Evolutionary conservation across 2,888 invertebrate genomes (phyloP), one percentile per base, ranked within the genome.

Genomic region (Caprella mutica): DNA sequence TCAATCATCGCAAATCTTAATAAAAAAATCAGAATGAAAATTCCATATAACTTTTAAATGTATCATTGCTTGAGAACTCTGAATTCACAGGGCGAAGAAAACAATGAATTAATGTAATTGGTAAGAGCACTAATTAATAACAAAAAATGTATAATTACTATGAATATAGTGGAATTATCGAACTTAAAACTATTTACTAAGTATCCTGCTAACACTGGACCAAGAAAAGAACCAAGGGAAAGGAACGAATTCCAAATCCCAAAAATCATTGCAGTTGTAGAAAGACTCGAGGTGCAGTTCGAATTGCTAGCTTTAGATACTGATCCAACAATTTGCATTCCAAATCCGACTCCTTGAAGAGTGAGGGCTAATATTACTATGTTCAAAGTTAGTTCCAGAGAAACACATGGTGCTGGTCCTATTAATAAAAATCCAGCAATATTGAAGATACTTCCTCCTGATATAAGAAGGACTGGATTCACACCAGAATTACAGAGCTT

Each of bases 221-320:
- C 88, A 51, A 87, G 80, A 71, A 87, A 87, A 2, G 86, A 86
- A 1, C 92, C 92, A 9, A 92, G 76, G 0, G 91, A 88, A 69
- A 91, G 90, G 0, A 86, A 82, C 1, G 89, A 88, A 1, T 91
- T 90, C 84, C 90, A 92, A 68, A 92, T 77, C 0, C 89, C 92
- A 1, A 90, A 89, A 8, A 91, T 84, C 33, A 91, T 75, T 0
- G 90, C 91, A 69, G 87, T 91, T 0, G 92, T 92, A 69, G 88
- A 86, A 65, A 91, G 77, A n/a, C n/a, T n/a, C n/a, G n/a, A n/a
- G n/a, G n/a, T n/a, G n/a, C n/a, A n/a, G n/a, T n/a, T n/a, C n/a
- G n/a, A n/a, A n/a, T n/a, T n/a, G n/a, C n/a, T n/a, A 8, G 88
- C 87, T 69, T 86, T 86, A 6, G 86, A 82, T 72, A 91, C 91